Conservation (phyloP, 2,113 vertebrate species). For the Thamnaconus septentrionalis region DNA sequence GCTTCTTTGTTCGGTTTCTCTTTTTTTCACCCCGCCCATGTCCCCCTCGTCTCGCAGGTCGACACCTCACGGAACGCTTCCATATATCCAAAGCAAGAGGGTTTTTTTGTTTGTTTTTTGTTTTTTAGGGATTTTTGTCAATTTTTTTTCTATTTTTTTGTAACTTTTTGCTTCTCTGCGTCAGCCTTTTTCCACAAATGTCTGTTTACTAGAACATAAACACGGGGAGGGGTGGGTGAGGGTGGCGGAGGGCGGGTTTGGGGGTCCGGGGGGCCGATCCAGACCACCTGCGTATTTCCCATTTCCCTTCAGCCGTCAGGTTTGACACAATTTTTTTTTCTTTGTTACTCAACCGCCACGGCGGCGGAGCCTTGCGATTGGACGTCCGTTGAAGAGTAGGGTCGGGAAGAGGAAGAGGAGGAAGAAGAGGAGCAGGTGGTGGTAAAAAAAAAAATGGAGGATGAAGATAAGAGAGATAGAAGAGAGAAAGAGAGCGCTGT, state of each 20-base stretch:
- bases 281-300: slow-evolving; percentile 51
- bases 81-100: slow-evolving; percentile 71
- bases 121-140: slow-evolving; percentile 50
- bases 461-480: slow-evolving; percentile 60
- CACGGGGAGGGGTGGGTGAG: slow-evolving; percentile 42
- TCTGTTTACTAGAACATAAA: slow-evolving; percentile 81
- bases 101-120: slow-evolving; percentile 42
- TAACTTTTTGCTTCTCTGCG: slow-evolving; percentile 71
- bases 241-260: too few species aligned
- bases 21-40: slow-evolving; percentile 16
- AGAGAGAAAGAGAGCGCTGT: slow-evolving; percentile 68
- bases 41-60: slow-evolving; percentile 52
- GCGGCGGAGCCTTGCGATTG: slow-evolving; percentile 52
- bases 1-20: slow-evolving; percentile 59
- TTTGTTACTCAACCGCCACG: slow-evolving; percentile 53
- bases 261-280: too few species aligned
- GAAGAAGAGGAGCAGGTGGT: slow-evolving; percentile 53
- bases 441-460: slow-evolving; percentile 58
- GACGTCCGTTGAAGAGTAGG: slow-evolving; percentile 58
- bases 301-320: slow-evolving; percentile 66
- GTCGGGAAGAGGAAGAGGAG: slow-evolving; percentile 46
- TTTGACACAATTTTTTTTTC: slow-evolving; percentile 22
- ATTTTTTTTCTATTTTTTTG: slow-evolving; percentile 35
- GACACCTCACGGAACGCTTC: slow-evolving; percentile 66
- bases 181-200: slow-evolving; percentile 67